phyloP scores from a whole-genome alignment of 2,888 invertebrate genomes.

The Busseola fusca region DNA sequence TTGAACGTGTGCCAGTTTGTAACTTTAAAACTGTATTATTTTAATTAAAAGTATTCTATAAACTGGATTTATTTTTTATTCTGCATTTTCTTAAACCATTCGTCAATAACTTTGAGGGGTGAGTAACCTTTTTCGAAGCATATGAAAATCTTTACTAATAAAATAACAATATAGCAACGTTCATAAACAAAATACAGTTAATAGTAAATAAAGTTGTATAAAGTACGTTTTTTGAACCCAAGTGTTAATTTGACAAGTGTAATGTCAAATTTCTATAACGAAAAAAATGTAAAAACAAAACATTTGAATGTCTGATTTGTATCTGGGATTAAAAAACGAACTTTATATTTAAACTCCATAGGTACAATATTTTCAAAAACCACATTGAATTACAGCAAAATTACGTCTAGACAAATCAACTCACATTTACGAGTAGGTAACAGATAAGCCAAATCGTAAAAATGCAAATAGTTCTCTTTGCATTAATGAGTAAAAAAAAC shows the following conservation, averaged over 20 bases:
- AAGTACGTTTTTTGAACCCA: too few relatives aligned
- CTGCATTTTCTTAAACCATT: neutral
- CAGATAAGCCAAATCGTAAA: constrained; percentile 18
- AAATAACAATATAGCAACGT: neutral
- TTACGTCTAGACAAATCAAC: constrained; percentile 35
- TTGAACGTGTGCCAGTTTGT: neutral
- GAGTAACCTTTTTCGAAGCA: neutral
- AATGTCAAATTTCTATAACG: too few relatives aligned
- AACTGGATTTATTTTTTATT: neutral
- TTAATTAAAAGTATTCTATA: neutral
- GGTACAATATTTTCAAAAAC: neutral
- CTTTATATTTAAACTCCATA: neutral
- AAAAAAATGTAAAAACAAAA: too few relatives aligned
- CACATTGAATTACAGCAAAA: neutral
- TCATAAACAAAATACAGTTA: neutral
- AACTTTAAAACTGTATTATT: neutral
- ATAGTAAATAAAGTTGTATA: too few relatives aligned
- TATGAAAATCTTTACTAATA: neutral
- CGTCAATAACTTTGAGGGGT: neutral
- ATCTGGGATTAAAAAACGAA: too few relatives aligned
- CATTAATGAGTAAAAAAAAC: constrained; percentile 7
- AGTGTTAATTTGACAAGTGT: too few relatives aligned
- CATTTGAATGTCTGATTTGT: too few relatives aligned
- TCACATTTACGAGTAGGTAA: neutral
- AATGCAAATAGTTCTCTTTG: constrained; percentile 21